These are phyloP conservation scores for Tragelaphus scriptus DNA, from an alignment of 2,113 vertebrate species.

Conservation along the genomic window DNA sequence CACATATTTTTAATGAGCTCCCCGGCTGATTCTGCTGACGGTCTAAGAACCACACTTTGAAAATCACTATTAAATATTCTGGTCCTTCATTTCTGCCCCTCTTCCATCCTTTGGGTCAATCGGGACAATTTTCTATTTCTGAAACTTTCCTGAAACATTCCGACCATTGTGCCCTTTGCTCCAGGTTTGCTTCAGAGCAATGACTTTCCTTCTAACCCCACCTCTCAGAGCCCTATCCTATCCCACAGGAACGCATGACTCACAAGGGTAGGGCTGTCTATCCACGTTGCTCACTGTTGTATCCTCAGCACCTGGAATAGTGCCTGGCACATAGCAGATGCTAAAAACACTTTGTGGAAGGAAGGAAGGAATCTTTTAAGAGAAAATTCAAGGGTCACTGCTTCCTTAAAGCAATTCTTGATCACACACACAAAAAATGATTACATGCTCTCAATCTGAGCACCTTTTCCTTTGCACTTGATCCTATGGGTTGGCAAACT, in stretches of 20 bases:
- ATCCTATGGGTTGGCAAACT: neutral
- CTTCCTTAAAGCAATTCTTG: neutral
- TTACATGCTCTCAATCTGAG: neutral
- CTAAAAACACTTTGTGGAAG: neutral
- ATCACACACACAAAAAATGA: neutral
- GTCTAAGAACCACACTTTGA: neutral
- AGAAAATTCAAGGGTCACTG: neutral
- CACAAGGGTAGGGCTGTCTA: neutral
- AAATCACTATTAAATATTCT: neutral
- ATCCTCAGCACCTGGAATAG: neutral
- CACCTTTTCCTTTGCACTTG: neutral
- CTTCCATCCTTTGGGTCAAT: neutral
- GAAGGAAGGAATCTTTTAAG: neutral
- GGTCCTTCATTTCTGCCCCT: neutral
- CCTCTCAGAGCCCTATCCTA: neutral
- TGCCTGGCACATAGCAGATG: neutral
- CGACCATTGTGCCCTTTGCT: neutral
- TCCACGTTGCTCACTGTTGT: neutral
- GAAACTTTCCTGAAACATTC: neutral
- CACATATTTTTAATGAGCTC: neutral
- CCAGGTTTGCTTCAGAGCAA: neutral
- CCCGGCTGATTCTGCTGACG: neutral
- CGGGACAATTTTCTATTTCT: neutral
- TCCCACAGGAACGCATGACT: neutral
- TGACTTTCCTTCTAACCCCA: neutral